These are phyloP conservation scores for Atherinosoma microstoma DNA, from an alignment of 2,797 vertebrate species.

Conservation along the genomic window DNA sequence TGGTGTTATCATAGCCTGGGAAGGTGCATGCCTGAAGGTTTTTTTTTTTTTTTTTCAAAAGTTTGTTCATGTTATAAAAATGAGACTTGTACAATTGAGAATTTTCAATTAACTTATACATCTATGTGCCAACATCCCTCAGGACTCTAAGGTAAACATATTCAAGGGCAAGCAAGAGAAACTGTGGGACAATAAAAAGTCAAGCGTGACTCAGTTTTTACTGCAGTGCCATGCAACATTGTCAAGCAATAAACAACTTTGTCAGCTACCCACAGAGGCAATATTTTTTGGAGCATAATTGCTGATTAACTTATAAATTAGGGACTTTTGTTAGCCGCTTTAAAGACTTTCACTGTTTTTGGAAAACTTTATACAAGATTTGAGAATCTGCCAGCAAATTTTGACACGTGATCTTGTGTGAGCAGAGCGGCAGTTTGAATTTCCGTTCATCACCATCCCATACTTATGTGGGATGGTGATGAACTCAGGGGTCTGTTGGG, in stretches of 20 bases:
- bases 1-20: slow-evolving; percentile 10
- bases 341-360: fast-evolving
- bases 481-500: neutral
- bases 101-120: slow-evolving; percentile 21
- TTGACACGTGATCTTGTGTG: neutral
- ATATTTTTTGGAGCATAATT: neutral
- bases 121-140: slow-evolving; percentile 21
- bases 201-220: neutral
- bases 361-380: neutral
- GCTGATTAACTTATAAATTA: neutral
- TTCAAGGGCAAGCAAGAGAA: slow-evolving; percentile 16
- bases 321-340: neutral
- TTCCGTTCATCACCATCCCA: neutral
- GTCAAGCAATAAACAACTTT: neutral
- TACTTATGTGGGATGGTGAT: neutral
- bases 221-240: neutral
- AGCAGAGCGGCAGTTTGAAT: neutral
- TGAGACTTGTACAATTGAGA: slow-evolving; percentile 17
- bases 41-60: slow-evolving; percentile 8
- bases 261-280: neutral
- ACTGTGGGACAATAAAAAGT: neutral
- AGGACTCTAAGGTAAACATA: slow-evolving; percentile 16
- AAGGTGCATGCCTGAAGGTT: slow-evolving; percentile 1
- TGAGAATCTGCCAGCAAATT: neutral
- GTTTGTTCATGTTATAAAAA: slow-evolving; percentile 34